A percentile compares a stretch with the other conserved stretches of the same genome.
Conservation (phyloP, 2,888 invertebrate genomes). For the Incurvaria masculella region DNA sequence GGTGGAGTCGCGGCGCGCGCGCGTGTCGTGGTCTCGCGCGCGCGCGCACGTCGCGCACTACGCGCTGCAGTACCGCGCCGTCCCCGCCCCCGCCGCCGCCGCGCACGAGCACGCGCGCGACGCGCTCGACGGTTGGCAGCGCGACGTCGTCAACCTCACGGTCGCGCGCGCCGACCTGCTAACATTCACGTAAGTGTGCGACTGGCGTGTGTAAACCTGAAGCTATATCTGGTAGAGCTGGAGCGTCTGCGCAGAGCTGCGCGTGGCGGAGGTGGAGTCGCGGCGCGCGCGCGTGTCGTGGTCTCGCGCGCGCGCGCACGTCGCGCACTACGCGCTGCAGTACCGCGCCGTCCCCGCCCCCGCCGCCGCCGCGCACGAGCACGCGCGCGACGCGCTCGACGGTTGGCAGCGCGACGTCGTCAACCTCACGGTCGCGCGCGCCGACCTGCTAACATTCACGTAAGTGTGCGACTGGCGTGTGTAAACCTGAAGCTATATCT, state of each 20-base stretch:
- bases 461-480: slow-evolving; percentile 36
- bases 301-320: slow-evolving; percentile 38
- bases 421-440: slow-evolving; percentile 41
- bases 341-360: slow-evolving; percentile 41
- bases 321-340: slow-evolving; percentile 44
- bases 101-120: slow-evolving; percentile 36
- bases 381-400: slow-evolving; percentile 38
- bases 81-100: too few species aligned
- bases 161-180: slow-evolving; percentile 41
- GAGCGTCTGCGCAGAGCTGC: too few species aligned
- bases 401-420: slow-evolving; percentile 44
- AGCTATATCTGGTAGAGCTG: too few species aligned
- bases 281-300: slow-evolving; percentile 44
- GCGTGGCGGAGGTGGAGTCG: slow-evolving; percentile 48
- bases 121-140: slow-evolving; percentile 41
- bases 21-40: slow-evolving; percentile 42
- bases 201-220: not conserved
- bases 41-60: slow-evolving; percentile 44
- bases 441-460: slow-evolving; percentile 46
- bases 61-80: slow-evolving; percentile 39
- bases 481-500: too few species aligned
- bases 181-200: slow-evolving; percentile 40
- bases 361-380: too few species aligned
- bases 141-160: slow-evolving; percentile 43
- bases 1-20: slow-evolving; percentile 44